Evolutionary conservation across 2,888 invertebrate species (phyloP).

Genomic region (Parascotia fuliginaria): DNA sequence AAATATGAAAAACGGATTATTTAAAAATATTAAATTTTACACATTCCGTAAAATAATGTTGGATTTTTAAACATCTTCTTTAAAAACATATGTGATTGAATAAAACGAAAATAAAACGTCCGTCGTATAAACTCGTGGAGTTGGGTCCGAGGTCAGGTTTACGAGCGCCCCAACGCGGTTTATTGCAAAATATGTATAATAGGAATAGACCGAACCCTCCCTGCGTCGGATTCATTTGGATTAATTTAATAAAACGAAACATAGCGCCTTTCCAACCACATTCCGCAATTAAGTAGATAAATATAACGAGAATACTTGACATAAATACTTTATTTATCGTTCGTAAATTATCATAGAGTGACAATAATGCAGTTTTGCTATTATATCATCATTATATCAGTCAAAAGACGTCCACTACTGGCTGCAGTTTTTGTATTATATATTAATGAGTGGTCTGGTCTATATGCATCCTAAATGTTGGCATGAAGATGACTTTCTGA

Average conservation of each 20-base stretch:
- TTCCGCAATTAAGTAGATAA: conserved; percentile 33
- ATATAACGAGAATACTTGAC: conserved; percentile 26
- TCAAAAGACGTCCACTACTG: too few relatives aligned
- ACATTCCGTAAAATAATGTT: neutral
- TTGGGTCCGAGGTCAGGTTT: conserved; percentile 51
- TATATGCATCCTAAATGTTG: too few relatives aligned
- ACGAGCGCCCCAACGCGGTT: conserved; percentile 63
- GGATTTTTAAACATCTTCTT: neutral
- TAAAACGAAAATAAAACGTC: conserved; percentile 30
- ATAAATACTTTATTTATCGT: conserved; percentile 41
- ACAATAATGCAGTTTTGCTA: conserved; percentile 8
- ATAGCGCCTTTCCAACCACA: conserved; percentile 38
- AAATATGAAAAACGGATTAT: neutral
- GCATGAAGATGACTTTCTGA: too few relatives aligned
- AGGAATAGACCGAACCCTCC: conserved; percentile 29
- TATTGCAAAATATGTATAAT: conserved; percentile 64
- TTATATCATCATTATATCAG: conserved; percentile 17
- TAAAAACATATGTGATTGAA: conserved; percentile 26
- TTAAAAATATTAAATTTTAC: too few relatives aligned
- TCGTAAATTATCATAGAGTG: conserved; percentile 32
- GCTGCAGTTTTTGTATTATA: too few relatives aligned
- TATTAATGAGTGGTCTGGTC: too few relatives aligned
- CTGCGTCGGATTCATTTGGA: conserved; percentile 66
- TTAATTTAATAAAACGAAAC: conserved; percentile 74
- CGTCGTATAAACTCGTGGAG: conserved; percentile 4